Evolutionary conservation across 2,888 invertebrate species (phyloP), one percentile per base, ranked within the genome.

Genomic region (Drosophila hawaiiensis): DNA sequence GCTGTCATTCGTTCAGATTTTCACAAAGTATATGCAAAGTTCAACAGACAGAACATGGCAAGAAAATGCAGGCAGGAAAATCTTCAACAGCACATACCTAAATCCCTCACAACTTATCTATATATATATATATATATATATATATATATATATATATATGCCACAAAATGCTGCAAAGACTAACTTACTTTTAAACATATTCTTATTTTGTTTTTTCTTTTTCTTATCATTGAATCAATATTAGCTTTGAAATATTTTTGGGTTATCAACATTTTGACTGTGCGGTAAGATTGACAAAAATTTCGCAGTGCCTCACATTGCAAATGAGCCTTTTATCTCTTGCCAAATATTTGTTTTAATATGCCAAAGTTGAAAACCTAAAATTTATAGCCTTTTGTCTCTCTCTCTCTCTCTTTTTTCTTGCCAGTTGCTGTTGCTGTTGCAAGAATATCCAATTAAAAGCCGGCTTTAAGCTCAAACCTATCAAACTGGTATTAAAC

Each of bases 401-500:
- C 1, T n/a, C n/a, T 9, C 28, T 29, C 39, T 29, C 39, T 28
- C 31, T 4, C 14, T 56, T 25, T 7, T 14, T 29, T n/a, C 7
- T 47, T 16, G 6, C 12, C 43, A 14, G 3, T 7, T 43, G 43
- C 14, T 22, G 14, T 22, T 14, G 58, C 66, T 68, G 54, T 67
- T 73, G 79, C 73, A 63, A 73, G 74, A 65, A 61, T 64, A 58
- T 58, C 49, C 58, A 66, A 68, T 58, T 77, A 70, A 71, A 68
- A 59, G 35, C n/a, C 47, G 33, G 47, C 80, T 79, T 82, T 68
- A 69, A 86, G 47, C 67, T 35, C 55, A 37, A 78, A 79, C 41
- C 68, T 61, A 84, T 74, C 76, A 64, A 72, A 84, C 84, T 89
- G 88, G 84, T 83, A 73, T 82, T 70, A 68, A 87, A 73, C 39